Evolutionary conservation across 2,797 vertebrate species (phyloP).

Genomic region (Siniperca obscura): DNA sequence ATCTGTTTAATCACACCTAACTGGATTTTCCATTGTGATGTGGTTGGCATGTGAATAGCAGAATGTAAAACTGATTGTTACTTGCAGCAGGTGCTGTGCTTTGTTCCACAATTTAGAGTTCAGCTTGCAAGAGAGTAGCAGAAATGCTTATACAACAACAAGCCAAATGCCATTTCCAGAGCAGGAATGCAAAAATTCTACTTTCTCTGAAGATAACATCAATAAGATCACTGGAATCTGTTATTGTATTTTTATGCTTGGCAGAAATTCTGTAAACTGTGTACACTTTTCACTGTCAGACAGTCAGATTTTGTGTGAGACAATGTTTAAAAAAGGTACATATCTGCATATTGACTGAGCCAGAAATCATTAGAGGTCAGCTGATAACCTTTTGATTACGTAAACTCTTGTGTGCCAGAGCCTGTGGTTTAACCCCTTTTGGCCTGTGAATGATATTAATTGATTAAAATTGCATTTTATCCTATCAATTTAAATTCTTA

Average conservation of each 20-base stretch:
- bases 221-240: not conserved
- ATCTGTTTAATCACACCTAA: not conserved
- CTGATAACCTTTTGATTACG: slow-evolving; percentile 9
- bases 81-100: not conserved
- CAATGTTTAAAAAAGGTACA: not conserved
- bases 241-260: not conserved
- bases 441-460: slow-evolving; percentile 7
- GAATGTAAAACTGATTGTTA: too few species aligned
- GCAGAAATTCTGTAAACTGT: slow-evolving; percentile 5
- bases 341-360: slow-evolving; percentile 20
- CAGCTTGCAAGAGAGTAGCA: not conserved
- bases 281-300: not conserved
- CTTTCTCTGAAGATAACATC: not conserved
- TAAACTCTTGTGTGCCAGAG: not conserved
- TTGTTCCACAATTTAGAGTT: not conserved
- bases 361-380: slow-evolving; percentile 18
- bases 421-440: slow-evolving; percentile 8
- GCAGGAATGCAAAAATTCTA: not conserved
- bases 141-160: not conserved
- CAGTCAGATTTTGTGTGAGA: not conserved
- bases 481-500: slow-evolving; percentile 4
- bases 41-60: not conserved
- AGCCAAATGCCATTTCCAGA: not conserved
- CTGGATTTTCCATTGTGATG: not conserved
- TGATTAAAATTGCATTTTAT: slow-evolving; percentile 19